A percentile compares a stretch with the other conserved stretches of the same genome.
These are phyloP conservation scores for Eilema depressum DNA, from an alignment of 2,888 invertebrate species.

Conservation along the genomic window DNA sequence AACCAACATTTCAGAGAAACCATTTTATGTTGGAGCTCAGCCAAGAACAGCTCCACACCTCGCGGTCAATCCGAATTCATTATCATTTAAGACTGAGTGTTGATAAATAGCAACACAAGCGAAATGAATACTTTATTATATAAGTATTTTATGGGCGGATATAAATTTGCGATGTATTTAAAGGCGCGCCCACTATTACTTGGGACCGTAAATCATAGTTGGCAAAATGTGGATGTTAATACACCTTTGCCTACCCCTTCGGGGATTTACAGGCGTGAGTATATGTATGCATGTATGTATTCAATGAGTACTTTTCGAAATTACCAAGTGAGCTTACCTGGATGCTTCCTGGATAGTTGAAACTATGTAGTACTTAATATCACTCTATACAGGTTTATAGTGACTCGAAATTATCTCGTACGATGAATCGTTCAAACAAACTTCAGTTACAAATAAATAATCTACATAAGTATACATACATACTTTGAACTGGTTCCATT, in stretches of 20 bases:
- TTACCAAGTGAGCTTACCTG: too few relatives aligned
- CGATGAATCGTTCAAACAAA: neutral
- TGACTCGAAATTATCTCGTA: neutral
- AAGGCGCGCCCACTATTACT: too few relatives aligned
- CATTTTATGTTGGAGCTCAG: slow-evolving; percentile 65
- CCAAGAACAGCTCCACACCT: slow-evolving; percentile 70
- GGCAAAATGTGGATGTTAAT: too few relatives aligned
- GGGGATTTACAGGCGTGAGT: too few relatives aligned
- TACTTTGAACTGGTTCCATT: neutral
- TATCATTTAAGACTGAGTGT: slow-evolving; percentile 59
- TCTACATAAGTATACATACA: too few relatives aligned
- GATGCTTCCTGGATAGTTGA: too few relatives aligned
- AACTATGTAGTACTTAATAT: too few relatives aligned
- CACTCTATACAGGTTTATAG: neutral
- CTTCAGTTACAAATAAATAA: neutral
- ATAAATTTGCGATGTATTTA: slow-evolving; percentile 17
- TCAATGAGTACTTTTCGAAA: too few relatives aligned
- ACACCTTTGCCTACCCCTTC: too few relatives aligned
- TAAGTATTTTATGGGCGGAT: slow-evolving; percentile 22
- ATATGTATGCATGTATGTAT: too few relatives aligned
- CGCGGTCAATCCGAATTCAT: slow-evolving; percentile 66
- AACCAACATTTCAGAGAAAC: slow-evolving; percentile 70
- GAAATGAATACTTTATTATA: slow-evolving; percentile 37
- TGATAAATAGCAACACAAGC: slow-evolving; percentile 58
- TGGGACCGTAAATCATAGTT: too few relatives aligned